Evolutionary conservation across 2,113 vertebrate genomes (phyloP).

Genomic region (Pogonocichla stellata): DNA sequence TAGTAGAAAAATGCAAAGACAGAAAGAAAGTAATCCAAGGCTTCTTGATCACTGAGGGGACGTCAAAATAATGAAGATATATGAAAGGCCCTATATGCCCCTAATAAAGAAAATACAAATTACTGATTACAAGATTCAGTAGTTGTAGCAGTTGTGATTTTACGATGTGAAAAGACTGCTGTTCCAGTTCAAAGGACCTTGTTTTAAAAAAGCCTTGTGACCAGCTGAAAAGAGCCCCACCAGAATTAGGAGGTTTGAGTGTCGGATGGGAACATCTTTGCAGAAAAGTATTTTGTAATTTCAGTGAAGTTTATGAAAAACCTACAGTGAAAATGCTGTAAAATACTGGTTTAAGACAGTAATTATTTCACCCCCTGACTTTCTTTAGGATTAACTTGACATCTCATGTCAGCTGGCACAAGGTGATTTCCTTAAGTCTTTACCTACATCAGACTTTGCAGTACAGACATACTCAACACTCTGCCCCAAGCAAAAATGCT

Average conservation of each 20-base stretch:
- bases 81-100: not conserved
- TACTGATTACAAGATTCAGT: not conserved
- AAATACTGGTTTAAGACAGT: not conserved
- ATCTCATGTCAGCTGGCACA: not conserved
- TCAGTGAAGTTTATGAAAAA: not conserved
- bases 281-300: not conserved
- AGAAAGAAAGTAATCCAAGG: not conserved
- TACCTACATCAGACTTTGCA: not conserved
- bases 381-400: not conserved
- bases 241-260: not conserved
- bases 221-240: not conserved
- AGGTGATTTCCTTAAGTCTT: not conserved
- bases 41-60: not conserved
- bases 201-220: not conserved
- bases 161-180: not conserved
- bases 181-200: not conserved
- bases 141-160: not conserved
- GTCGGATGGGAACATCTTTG: not conserved
- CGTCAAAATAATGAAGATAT: not conserved
- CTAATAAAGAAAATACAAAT: not conserved
- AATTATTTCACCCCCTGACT: not conserved
- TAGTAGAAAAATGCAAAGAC: not conserved
- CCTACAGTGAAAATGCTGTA: not conserved
- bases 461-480: not conserved
- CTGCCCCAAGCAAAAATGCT: not conserved